Conservation (phyloP, 2,113 vertebrate species). For the Chascanopsetta lugubris region DNA sequence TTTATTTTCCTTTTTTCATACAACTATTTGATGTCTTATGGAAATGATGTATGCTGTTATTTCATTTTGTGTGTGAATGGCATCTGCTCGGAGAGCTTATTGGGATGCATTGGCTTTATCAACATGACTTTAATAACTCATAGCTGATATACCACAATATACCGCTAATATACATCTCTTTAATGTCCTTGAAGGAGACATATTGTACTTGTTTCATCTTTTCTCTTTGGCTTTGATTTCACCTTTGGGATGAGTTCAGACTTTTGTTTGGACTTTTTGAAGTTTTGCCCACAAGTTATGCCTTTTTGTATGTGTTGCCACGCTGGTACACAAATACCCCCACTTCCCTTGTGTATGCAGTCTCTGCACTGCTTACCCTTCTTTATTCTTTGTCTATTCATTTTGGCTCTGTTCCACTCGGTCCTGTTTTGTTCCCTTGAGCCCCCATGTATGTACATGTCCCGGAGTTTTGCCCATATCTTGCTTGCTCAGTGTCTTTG, state of each 20-base stretch:
- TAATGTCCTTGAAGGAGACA: too few species aligned
- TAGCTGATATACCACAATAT: too few species aligned
- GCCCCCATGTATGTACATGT: neutral
- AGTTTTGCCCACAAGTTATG: neutral
- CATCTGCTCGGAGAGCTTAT: conserved; percentile 1
- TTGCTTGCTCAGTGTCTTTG: neutral
- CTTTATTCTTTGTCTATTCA: neutral
- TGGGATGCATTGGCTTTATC: too few species aligned
- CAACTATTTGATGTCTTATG: too few species aligned
- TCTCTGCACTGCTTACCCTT: neutral
- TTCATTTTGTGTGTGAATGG: conserved; percentile 16
- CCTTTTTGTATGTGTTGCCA: neutral
- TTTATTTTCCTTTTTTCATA: too few species aligned
- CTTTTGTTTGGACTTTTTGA: neutral
- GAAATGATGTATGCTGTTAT: too few species aligned
- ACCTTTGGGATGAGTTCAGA: neutral
- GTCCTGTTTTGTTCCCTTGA: neutral
- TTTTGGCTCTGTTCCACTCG: neutral
- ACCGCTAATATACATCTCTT: too few species aligned
- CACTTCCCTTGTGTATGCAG: neutral
- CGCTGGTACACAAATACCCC: neutral
- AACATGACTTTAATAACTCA: too few species aligned
- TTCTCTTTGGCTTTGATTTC: neutral
- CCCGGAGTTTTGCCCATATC: neutral
- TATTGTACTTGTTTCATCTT: neutral